Percentiles rank a stretch among this genome's conserved stretches.
phyloP scores from a whole-genome alignment of 2,113 vertebrate genomes.

The Rhynchomys soricoides region DNA sequence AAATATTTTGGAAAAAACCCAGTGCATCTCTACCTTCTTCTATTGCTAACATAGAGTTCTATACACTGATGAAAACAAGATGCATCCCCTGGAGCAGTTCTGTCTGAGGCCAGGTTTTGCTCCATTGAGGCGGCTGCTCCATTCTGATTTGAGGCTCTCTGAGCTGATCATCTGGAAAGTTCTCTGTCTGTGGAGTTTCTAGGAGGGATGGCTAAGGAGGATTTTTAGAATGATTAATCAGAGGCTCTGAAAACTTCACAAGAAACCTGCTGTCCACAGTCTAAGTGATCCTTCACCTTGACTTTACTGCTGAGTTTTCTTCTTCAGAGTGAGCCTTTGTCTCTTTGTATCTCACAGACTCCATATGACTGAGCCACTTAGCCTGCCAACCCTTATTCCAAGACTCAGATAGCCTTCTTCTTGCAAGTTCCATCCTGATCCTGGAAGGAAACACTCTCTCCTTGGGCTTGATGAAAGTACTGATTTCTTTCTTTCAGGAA shows the following conservation, averaged over 20 bases:
- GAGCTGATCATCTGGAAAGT: background rate
- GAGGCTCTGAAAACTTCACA: background rate
- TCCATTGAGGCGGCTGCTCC: background rate
- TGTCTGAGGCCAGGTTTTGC: rapidly evolving
- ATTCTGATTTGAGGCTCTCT: background rate
- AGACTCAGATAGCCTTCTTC: background rate
- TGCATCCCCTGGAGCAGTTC: background rate
- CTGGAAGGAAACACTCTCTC: background rate
- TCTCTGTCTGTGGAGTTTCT: background rate
- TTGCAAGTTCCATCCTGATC: background rate
- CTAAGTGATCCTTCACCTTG: background rate
- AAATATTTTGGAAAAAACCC: background rate
- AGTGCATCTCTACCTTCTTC: background rate
- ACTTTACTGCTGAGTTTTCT: background rate
- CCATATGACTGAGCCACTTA: rapidly evolving
- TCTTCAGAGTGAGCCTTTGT: background rate
- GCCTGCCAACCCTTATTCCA: background rate
- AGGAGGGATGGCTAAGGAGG: background rate
- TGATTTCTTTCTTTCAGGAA: background rate
- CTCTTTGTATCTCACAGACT: background rate
- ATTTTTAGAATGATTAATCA: background rate
- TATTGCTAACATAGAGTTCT: background rate
- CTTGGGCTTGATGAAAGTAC: background rate
- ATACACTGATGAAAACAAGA: background rate
- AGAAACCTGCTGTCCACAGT: background rate